These are phyloP conservation scores for Clarias magur DNA, from an alignment of 2,113 vertebrate species.

Conservation along the genomic window DNA sequence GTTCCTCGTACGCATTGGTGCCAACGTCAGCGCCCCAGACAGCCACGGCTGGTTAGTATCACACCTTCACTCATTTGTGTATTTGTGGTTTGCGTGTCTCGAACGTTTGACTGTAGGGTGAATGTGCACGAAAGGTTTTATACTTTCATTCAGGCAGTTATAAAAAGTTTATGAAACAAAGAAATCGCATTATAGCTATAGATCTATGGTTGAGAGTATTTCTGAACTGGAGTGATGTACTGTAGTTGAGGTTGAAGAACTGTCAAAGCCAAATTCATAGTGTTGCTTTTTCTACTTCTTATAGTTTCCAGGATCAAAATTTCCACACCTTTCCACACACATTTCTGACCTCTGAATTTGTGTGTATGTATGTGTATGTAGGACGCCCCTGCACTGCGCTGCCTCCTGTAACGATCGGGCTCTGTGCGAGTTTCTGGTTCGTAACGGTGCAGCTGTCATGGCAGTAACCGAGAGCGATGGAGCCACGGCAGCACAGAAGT, in stretches of 20 bases:
- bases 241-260: not conserved
- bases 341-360: not conserved
- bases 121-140: not conserved
- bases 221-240: not conserved
- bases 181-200: not conserved
- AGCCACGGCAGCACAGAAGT: conserved; percentile 83
- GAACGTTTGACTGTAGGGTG: not conserved
- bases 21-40: conserved; percentile 86
- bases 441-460: conserved; percentile 83
- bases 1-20: conserved; percentile 82
- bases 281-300: not conserved
- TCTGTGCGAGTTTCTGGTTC: conserved; percentile 83
- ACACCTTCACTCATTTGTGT: not conserved
- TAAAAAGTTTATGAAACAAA: not conserved
- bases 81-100: not conserved
- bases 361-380: conserved; percentile 54
- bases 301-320: not conserved
- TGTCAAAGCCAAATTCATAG: not conserved
- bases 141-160: not conserved
- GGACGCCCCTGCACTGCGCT: conserved; percentile 88
- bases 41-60: conserved; percentile 87
- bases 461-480: conserved; percentile 83
- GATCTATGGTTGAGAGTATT: not conserved
- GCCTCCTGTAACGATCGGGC: conserved; percentile 86
- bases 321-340: not conserved